Evolutionary conservation across 2,888 invertebrate species (phyloP).

Genomic region (Exephanes ischioxanthus): DNA sequence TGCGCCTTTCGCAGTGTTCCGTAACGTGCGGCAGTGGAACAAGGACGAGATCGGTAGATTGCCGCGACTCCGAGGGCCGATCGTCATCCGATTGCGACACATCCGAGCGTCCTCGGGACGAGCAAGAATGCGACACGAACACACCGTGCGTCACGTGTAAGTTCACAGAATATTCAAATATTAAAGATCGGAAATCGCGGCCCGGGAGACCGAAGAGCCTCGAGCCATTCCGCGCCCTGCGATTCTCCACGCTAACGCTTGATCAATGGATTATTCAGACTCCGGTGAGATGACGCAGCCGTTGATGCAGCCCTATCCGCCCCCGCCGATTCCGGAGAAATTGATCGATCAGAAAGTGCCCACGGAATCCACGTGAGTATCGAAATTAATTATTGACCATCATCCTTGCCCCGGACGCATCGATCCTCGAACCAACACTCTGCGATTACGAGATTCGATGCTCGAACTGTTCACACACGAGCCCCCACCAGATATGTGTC

Average conservation of each 20-base stretch:
- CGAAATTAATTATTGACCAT: constrained; percentile 24
- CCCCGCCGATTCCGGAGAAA: constrained; percentile 89
- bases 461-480: constrained; percentile 33
- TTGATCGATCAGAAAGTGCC: constrained; percentile 91
- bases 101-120: constrained; percentile 89
- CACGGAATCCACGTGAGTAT: constrained; percentile 92
- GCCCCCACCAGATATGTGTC: constrained; percentile 5
- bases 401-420: constrained; percentile 22
- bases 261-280: constrained; percentile 71
- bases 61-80: constrained; percentile 87
- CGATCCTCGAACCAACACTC: constrained; percentile 32
- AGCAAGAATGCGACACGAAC: constrained; percentile 91
- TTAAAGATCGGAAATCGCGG: constrained; percentile 6
- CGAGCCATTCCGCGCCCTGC: constrained; percentile 1
- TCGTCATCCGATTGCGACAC: constrained; percentile 88
- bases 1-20: constrained; percentile 90
- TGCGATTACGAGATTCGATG: constrained; percentile 28
- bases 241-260: neutral
- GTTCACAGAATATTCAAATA: constrained; percentile 51
- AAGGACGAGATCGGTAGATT: constrained; percentile 93
- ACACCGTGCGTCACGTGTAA: constrained; percentile 88
- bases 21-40: constrained; percentile 95
- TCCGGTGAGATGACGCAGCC: constrained; percentile 80
- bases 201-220: neutral
- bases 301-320: constrained; percentile 89